These are phyloP conservation scores for Sebastes flavidus DNA, from an alignment of 2,797 vertebrate genomes.

Conservation along the genomic window DNA sequence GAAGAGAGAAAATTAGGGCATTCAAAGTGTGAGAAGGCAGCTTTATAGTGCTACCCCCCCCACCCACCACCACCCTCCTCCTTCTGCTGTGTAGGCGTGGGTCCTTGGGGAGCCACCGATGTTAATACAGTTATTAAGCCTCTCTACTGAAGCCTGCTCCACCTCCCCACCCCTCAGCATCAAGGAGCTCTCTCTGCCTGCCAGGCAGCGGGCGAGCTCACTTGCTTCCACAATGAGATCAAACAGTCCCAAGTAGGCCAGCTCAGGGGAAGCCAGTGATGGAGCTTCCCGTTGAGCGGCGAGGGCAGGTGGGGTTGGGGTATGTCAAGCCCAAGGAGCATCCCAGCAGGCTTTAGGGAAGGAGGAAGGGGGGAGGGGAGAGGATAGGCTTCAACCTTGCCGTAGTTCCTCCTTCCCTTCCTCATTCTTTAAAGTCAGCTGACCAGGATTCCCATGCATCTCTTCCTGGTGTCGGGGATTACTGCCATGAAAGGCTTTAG, in stretches of 20 bases:
- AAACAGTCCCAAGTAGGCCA: slow-evolving; percentile 78
- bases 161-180: slow-evolving; percentile 73
- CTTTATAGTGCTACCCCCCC: background rate
- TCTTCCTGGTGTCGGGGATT: slow-evolving; percentile 54
- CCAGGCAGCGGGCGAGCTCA: slow-evolving; percentile 59
- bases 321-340: slow-evolving; percentile 69
- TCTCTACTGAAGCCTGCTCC: slow-evolving; percentile 77
- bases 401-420: slow-evolving; percentile 30
- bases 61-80: background rate
- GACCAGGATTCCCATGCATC: slow-evolving; percentile 75
- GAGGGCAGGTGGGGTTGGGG: slow-evolving; percentile 67
- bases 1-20: slow-evolving; percentile 48
- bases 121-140: slow-evolving; percentile 84
- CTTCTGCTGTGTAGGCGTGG: slow-evolving; percentile 59
- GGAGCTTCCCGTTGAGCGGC: slow-evolving; percentile 66
- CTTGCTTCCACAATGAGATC: slow-evolving; percentile 79
- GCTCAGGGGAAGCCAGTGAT: slow-evolving; percentile 71
- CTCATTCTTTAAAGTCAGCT: slow-evolving; percentile 65
- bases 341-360: slow-evolving; percentile 74
- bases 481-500: slow-evolving; percentile 57
- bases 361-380: background rate
- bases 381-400: slow-evolving; percentile 38
- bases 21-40: slow-evolving; percentile 44
- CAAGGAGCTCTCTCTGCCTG: slow-evolving; percentile 74
- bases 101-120: slow-evolving; percentile 70